Percentiles rank a stretch among this genome's conserved stretches.
phyloP scores from a whole-genome alignment of 1,140 invertebrate species.

The Aphaenogaster rudis region DNA sequence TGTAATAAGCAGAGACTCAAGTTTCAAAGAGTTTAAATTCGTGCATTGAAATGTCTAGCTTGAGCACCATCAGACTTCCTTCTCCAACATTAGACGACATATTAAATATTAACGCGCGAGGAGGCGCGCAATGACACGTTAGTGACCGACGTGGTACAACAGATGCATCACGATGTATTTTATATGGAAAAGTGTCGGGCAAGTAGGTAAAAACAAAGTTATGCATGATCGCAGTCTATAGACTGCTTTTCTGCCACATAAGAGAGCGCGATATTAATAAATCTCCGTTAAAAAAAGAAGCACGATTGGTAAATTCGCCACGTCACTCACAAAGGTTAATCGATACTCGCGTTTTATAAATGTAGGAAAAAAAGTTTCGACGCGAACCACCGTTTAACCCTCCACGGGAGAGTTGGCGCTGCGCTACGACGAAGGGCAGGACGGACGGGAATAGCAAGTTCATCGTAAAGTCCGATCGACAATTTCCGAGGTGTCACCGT shows the following conservation, averaged over 20 bases:
- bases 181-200: constrained; percentile 27
- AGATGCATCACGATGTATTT: constrained; percentile 39
- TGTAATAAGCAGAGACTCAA: not conserved
- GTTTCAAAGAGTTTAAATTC: not conserved
- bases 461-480: constrained; percentile 44
- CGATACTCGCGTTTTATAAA: constrained; percentile 59
- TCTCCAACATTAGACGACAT: not conserved
- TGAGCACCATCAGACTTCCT: not conserved
- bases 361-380: constrained; percentile 39
- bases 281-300: constrained; percentile 33
- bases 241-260: not conserved
- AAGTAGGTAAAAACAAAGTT: constrained; percentile 56
- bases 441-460: constrained; percentile 51
- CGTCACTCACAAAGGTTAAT: constrained; percentile 46
- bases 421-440: constrained; percentile 10
- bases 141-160: constrained; percentile 36
- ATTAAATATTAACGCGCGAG: constrained; percentile 14
- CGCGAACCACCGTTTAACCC: constrained; percentile 17
- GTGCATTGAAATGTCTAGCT: constrained; percentile 9
- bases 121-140: constrained; percentile 41
- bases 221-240: constrained; percentile 29
- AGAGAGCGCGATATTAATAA: constrained; percentile 47
- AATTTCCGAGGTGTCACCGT: constrained; percentile 31
- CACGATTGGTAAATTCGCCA: constrained; percentile 44
- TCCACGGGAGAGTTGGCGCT: not conserved